Evolutionary conservation across 2,797 vertebrate species (phyloP).

Genomic region (Phyllotis vaccarum): DNA sequence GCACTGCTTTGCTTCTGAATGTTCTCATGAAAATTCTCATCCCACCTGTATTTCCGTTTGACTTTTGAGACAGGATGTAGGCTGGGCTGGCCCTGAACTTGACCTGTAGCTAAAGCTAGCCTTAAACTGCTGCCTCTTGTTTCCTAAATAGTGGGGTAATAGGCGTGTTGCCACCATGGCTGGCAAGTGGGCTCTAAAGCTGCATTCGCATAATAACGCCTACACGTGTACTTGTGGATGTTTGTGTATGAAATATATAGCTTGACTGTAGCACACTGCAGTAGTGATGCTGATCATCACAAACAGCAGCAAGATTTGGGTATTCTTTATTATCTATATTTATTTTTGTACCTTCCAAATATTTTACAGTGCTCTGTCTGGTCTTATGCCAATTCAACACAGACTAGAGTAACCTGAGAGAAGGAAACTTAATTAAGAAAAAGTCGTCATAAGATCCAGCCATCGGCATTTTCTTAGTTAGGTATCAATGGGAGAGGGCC

Average conservation of each 20-base stretch:
- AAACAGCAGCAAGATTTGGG: not conserved
- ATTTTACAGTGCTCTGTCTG: not conserved
- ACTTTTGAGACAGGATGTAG: not conserved
- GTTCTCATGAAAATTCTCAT: slow-evolving; percentile 11
- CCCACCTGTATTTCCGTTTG: not conserved
- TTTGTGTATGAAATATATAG: not conserved
- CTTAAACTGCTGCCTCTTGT: not conserved
- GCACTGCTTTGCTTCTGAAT: not conserved
- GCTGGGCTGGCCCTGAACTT: not conserved
- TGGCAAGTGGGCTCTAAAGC: not conserved
- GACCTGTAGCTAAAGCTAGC: too few relatives aligned
- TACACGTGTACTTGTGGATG: not conserved
- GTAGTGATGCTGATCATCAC: not conserved
- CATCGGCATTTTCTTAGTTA: not conserved
- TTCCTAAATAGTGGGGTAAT: not conserved
- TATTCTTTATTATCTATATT: not conserved
- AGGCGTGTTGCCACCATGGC: not conserved
- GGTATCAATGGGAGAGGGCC: not conserved
- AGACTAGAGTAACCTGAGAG: not conserved
- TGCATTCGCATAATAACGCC: not conserved
- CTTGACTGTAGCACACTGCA: not conserved
- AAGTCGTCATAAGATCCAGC: not conserved
- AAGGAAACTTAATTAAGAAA: not conserved
- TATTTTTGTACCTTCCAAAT: not conserved
- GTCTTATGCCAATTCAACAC: not conserved